phyloP scores from a whole-genome alignment of 1,140 invertebrate species.

The Aradophagus sp. region DNA sequence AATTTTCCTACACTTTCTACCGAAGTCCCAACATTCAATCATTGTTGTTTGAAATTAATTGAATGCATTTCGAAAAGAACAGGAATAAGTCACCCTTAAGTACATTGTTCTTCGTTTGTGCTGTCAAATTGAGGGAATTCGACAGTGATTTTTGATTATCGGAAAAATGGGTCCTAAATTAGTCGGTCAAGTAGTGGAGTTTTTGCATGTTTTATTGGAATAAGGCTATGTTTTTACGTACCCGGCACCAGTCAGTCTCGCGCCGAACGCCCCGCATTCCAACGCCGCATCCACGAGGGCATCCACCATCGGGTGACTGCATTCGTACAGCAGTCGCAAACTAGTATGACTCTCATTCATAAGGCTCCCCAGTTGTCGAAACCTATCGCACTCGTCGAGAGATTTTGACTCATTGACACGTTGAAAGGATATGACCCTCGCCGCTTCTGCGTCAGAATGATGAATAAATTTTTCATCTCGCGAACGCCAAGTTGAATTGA shows the following conservation, averaged over 20 bases:
- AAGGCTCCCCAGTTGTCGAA: conserved; percentile 83
- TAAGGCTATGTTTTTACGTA: conserved; percentile 67
- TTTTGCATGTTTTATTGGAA: too few species aligned
- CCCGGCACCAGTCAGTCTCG: conserved; percentile 95
- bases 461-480: conserved; percentile 26
- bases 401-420: conserved; percentile 68
- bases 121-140: too few species aligned
- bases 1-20: too few species aligned
- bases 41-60: too few species aligned
- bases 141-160: too few species aligned
- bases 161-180: too few species aligned
- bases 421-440: conserved; percentile 73
- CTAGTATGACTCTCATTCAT: conserved; percentile 94
- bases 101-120: too few species aligned
- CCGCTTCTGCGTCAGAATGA: conserved; percentile 72
- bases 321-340: conserved; percentile 91
- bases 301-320: conserved; percentile 93
- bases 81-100: too few species aligned
- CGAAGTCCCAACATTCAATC: too few species aligned
- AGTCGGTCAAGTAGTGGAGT: too few species aligned
- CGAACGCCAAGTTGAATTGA: too few species aligned
- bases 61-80: too few species aligned
- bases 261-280: conserved; percentile 83
- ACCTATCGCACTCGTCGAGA: conserved; percentile 65
- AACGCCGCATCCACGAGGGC: conserved; percentile 86